phyloP scores from a whole-genome alignment of 2,113 vertebrate species.

The Percopsis transmontana region DNA sequence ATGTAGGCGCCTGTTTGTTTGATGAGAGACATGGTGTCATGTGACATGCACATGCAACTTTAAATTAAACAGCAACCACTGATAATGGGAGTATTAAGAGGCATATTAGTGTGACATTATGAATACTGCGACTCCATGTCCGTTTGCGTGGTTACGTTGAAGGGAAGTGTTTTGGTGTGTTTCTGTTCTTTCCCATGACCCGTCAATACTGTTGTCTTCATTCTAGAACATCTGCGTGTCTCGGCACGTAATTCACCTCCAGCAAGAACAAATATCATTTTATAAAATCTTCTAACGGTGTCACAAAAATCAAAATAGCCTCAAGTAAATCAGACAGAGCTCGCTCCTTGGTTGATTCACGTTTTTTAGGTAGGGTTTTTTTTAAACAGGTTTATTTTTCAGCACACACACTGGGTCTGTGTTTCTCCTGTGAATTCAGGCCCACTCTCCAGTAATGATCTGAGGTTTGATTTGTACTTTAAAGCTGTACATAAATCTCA shows the following conservation, averaged over 20 bases:
- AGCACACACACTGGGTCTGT: background rate
- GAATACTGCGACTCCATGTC: too few species aligned
- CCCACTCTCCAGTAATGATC: background rate
- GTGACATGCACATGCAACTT: too few species aligned
- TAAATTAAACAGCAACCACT: too few species aligned
- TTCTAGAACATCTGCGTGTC: constrained; percentile 36
- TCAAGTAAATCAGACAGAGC: background rate
- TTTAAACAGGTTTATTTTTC: background rate
- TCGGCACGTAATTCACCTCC: constrained; percentile 24
- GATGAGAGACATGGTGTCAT: background rate
- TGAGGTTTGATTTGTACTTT: constrained; percentile 6
- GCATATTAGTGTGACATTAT: too few species aligned
- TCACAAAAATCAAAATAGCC: constrained; percentile 34
- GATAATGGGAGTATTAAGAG: too few species aligned
- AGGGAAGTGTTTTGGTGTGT: constrained; percentile 47
- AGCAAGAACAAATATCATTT: constrained; percentile 39
- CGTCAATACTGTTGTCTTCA: constrained; percentile 19
- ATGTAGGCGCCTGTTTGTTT: too few species aligned
- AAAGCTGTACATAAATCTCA: background rate
- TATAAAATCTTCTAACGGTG: constrained; percentile 21
- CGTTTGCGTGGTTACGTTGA: constrained; percentile 1
- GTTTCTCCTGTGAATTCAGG: constrained; percentile 4
- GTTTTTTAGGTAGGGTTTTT: background rate
- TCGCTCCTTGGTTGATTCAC: constrained; percentile 4
- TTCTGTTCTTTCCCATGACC: background rate